Base-by-base conservation (phyloP, 1,140 invertebrate genomes). In the Bombyx mandarina region DNA sequence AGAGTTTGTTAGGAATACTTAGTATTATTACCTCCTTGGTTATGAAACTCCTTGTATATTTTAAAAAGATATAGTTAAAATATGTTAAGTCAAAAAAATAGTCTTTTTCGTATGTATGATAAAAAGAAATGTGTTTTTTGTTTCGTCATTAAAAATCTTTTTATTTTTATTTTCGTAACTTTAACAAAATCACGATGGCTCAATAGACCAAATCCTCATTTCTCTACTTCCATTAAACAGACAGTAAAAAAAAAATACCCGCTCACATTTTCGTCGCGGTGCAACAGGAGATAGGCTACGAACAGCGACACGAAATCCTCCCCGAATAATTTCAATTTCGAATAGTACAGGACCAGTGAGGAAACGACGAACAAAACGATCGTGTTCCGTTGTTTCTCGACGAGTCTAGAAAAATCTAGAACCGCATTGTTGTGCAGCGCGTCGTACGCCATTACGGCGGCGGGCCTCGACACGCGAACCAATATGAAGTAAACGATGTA, bases 301-400 rank as follows among this genome's bases (percentile, higher is more conserved):
- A 70, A 73, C 1, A 81, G 50, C 10, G 71, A 57, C 6, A 71
- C 42, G 54, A 82, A 77, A 2, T 80, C 73, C 43, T 71, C 58
- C 8, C 48, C 54, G 0, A 74, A 58, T 6, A 77, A 8, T 35
- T 51, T 67, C 45, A 72, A 63, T 6, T 69, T 56, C 1, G 60
- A 58, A 45, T 67, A 71, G 18, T 73, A 2, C n/a, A 79, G 46
- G 7, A 72, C 8, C 5, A 42, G 56, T 0, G 60, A 8, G 1
- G 70, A 60, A 3, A 54, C 65, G 0, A 47, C 54, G 10, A 70
- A 63, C 8, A 75, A 51, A 35, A 18, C 50, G n/a, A 7, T 8
- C 3, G 42, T 35, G 3, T 8, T 35, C 26, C 42, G 26, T 35
- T 9, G 10, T 0, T 26, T 35, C 8, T 26, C 50, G 8, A 51